Percentiles rank a stretch among this genome's conserved stretches.
phyloP scores from a whole-genome alignment of 2,113 vertebrate genomes.

The Conger conger region DNA sequence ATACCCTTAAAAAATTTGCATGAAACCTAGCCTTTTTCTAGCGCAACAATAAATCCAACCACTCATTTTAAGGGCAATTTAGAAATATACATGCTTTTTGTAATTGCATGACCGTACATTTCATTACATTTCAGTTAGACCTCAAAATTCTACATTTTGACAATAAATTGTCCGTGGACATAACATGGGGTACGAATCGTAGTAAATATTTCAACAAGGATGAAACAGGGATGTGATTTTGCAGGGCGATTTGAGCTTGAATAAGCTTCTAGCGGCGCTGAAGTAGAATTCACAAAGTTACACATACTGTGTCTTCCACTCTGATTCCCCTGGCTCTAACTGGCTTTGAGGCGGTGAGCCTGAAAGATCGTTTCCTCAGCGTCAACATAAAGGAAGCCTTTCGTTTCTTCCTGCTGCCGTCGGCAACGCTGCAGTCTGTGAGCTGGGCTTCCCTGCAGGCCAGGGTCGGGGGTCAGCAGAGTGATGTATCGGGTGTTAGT shows the following conservation, averaged over 20 bases:
- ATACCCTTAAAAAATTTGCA: too few species aligned
- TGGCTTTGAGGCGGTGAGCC: neutral
- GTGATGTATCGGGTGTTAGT: conserved; percentile 24
- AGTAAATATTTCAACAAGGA: too few species aligned
- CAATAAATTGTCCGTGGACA: too few species aligned
- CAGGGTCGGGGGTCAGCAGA: neutral
- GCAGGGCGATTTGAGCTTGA: neutral
- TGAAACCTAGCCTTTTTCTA: too few species aligned
- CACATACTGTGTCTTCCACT: neutral
- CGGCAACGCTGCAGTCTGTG: neutral
- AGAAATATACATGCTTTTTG: too few species aligned
- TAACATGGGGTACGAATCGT: too few species aligned
- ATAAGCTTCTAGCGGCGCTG: neutral
- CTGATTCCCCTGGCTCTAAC: neutral
- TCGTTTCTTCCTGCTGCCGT: neutral
- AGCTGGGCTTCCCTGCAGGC: neutral
- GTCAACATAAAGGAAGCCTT: neutral
- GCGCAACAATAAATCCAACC: too few species aligned
- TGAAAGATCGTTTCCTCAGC: neutral
- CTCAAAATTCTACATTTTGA: too few species aligned
- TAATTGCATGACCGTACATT: too few species aligned
- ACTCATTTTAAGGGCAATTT: too few species aligned
- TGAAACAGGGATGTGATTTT: neutral
- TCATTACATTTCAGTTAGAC: too few species aligned
- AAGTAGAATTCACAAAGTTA: neutral